phyloP scores from a whole-genome alignment of 2,797 vertebrate species.

The Scolopax bukidnonensis region DNA sequence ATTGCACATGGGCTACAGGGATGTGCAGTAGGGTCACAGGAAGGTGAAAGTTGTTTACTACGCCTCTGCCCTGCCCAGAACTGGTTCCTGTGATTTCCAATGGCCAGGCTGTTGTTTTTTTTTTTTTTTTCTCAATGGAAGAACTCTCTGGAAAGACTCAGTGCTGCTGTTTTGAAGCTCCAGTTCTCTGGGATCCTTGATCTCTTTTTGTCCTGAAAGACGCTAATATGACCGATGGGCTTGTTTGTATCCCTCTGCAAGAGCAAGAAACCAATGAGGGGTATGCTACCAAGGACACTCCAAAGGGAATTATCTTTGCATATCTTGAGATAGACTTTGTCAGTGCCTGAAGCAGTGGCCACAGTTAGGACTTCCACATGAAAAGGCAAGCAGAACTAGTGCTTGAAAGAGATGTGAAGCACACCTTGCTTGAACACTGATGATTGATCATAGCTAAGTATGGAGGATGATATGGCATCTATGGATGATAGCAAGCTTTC shows the following conservation, averaged over 20 bases:
- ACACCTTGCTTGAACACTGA: neutral
- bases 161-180: neutral
- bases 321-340: neutral
- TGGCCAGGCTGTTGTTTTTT: neutral
- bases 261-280: neutral
- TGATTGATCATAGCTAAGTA: neutral
- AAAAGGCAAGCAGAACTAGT: neutral
- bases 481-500: neutral
- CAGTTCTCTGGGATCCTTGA: neutral
- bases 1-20: slow-evolving; percentile 23
- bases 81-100: slow-evolving; percentile 21
- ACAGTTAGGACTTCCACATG: neutral
- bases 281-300: neutral
- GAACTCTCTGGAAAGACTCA: neutral
- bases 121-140: neutral
- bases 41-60: slow-evolving; percentile 42
- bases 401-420: neutral
- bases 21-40: slow-evolving; percentile 17
- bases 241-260: neutral
- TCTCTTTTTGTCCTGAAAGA: neutral
- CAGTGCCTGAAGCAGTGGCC: neutral
- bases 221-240: neutral
- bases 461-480: neutral
- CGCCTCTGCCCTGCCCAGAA: neutral
- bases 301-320: neutral